A percentile compares a stretch with the other conserved stretches of the same genome.
Conservation (phyloP, 2,113 vertebrate genomes). For the Phalacrocorax pelagicus region DNA sequence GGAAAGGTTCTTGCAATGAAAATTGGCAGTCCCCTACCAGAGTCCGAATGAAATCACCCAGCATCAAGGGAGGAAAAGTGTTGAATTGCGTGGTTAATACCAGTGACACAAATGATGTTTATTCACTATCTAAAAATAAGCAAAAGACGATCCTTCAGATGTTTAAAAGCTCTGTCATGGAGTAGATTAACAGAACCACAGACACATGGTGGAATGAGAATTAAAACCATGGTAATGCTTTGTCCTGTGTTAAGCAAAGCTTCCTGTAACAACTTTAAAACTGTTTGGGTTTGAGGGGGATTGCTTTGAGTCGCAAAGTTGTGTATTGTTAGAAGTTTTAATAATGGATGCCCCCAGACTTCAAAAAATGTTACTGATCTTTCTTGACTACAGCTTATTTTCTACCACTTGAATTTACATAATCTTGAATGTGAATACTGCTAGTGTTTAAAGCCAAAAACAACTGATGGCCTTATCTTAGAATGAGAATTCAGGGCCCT, state of each 20-base stretch:
- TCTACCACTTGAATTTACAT: background rate
- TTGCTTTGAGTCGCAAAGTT: background rate
- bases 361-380: background rate
- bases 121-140: conserved; percentile 59
- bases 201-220: rapidly evolving
- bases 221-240: background rate
- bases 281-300: background rate
- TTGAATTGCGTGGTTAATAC: conserved; percentile 60
- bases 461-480: background rate
- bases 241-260: background rate
- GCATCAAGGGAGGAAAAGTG: conserved; percentile 47
- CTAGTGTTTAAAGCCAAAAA: background rate
- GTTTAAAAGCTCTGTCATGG: conserved; percentile 67
- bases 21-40: conserved; percentile 61
- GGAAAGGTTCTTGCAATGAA: conserved; percentile 52
- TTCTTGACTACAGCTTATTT: background rate
- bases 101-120: conserved; percentile 36
- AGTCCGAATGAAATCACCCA: background rate
- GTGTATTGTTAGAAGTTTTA: background rate
- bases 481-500: background rate
- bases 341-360: background rate
- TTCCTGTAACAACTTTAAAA: background rate
- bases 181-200: conserved; percentile 28
- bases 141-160: conserved; percentile 79
- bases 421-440: background rate